A percentile compares a stretch with the other conserved stretches of the same genome.
These are phyloP conservation scores for Cryptus armator DNA, from an alignment of 2,888 invertebrate genomes.

Conservation along the genomic window DNA sequence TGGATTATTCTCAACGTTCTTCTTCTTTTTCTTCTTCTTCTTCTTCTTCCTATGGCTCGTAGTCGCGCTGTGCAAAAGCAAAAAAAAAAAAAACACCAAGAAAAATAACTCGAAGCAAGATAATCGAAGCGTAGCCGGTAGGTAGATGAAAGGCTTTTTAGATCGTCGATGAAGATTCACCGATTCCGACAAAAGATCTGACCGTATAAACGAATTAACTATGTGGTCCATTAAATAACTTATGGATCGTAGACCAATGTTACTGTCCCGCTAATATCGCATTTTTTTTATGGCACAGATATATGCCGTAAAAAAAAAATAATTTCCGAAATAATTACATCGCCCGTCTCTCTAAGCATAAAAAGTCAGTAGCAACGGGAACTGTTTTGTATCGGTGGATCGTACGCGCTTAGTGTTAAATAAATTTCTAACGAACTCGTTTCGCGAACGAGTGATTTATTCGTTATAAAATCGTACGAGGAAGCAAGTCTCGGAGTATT, in stretches of 20 bases:
- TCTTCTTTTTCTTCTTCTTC: slow-evolving; percentile 39
- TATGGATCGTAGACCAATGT: slow-evolving; percentile 39
- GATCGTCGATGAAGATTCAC: slow-evolving; percentile 59
- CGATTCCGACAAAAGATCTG: slow-evolving; percentile 27
- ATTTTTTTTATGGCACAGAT: neutral
- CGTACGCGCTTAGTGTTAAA: neutral
- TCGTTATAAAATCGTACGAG: slow-evolving; percentile 61
- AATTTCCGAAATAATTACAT: neutral
- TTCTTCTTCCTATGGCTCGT: slow-evolving; percentile 5
- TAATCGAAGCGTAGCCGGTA: slow-evolving; percentile 63
- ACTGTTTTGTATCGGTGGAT: neutral
- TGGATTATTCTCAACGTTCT: slow-evolving; percentile 76
- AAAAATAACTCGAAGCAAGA: slow-evolving; percentile 30
- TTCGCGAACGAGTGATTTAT: slow-evolving; percentile 49
- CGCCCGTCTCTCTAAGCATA: neutral
- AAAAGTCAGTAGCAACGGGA: neutral
- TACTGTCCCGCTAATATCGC: slow-evolving; percentile 1
- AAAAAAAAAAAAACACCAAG: slow-evolving; percentile 5
- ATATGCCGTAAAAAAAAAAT: neutral
- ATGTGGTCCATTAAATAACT: slow-evolving; percentile 55
- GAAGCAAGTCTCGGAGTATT: slow-evolving; percentile 38
- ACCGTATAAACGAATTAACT: slow-evolving; percentile 61
- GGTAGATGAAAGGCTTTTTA: slow-evolving; percentile 7
- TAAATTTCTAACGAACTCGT: slow-evolving; percentile 45
- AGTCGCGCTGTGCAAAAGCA: slow-evolving; percentile 24